phyloP scores from a whole-genome alignment of 2,888 invertebrate genomes.

The Cactoblastis cactorum region DNA sequence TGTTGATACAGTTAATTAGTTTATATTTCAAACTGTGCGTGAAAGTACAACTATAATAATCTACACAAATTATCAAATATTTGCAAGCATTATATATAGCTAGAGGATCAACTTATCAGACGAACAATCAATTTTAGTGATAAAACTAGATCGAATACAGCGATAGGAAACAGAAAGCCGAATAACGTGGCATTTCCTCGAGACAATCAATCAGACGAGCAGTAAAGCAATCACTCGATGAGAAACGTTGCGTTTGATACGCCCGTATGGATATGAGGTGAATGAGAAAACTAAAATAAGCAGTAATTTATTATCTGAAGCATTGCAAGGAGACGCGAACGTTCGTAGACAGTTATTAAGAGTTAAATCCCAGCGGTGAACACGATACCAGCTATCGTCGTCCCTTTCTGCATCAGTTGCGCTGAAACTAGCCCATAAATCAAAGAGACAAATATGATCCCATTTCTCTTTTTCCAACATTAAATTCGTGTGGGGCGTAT shows the following conservation, averaged over 20 bases:
- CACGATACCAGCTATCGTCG: constrained; percentile 49
- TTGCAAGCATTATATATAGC: no score
- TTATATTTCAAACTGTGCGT: no score
- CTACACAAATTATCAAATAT: no score
- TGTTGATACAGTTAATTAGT: no score
- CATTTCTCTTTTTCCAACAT: constrained; percentile 48
- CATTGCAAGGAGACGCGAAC: constrained; percentile 71
- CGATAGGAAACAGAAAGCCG: constrained; percentile 1
- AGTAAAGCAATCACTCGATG: constrained; percentile 51
- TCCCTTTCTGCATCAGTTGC: constrained; percentile 46
- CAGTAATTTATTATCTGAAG: constrained; percentile 70
- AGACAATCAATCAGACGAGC: constrained; percentile 19
- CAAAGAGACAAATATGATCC: constrained; percentile 53
- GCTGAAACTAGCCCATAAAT: constrained; percentile 49
- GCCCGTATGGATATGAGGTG: constrained; percentile 51
- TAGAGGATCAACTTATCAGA: not conserved
- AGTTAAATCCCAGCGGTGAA: constrained; percentile 59
- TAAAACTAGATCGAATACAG: constrained; percentile 1
- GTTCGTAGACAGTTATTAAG: constrained; percentile 75
- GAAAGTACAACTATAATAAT: no score
- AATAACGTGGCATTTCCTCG: constrained; percentile 6
- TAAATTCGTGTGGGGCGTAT: constrained; percentile 17
- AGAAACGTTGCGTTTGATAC: constrained; percentile 59
- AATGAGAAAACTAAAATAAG: constrained; percentile 76
- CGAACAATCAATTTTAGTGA: not conserved